Percentiles rank a stretch among this genome's conserved stretches.
Conservation (phyloP, 2,797 vertebrate genomes). For the Sandelia bainsii region DNA sequence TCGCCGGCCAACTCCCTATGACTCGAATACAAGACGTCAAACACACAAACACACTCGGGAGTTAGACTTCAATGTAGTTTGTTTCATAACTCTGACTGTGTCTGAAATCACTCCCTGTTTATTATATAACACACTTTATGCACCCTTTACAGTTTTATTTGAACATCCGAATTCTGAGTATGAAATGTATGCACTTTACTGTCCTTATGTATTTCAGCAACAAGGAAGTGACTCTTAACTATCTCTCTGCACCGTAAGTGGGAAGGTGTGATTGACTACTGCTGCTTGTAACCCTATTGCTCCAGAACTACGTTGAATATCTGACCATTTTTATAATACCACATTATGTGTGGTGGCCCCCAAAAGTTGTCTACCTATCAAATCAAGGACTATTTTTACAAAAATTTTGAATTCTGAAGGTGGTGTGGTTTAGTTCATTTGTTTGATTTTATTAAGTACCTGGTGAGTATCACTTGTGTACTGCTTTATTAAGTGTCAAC, state of each 20-base stretch:
- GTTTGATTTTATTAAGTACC: too few species aligned
- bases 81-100: constrained; percentile 10
- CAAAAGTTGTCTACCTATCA: too few species aligned
- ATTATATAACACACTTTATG: not conserved
- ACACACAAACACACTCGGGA: constrained; percentile 5
- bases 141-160: not conserved
- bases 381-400: too few species aligned
- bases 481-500: not conserved
- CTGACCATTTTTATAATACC: not conserved
- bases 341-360: too few species aligned
- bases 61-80: not conserved
- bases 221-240: too few species aligned
- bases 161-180: not conserved
- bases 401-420: too few species aligned
- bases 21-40: constrained; percentile 26
- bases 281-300: too few species aligned
- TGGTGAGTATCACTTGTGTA: not conserved
- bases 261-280: too few species aligned
- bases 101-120: not conserved
- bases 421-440: too few species aligned
- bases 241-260: too few species aligned
- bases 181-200: not conserved
- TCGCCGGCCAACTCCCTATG: constrained; percentile 16
- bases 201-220: too few species aligned
- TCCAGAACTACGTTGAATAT: not conserved